Base-by-base conservation (phyloP, 2,888 invertebrate genomes). In the Thera obeliscata region DNA sequence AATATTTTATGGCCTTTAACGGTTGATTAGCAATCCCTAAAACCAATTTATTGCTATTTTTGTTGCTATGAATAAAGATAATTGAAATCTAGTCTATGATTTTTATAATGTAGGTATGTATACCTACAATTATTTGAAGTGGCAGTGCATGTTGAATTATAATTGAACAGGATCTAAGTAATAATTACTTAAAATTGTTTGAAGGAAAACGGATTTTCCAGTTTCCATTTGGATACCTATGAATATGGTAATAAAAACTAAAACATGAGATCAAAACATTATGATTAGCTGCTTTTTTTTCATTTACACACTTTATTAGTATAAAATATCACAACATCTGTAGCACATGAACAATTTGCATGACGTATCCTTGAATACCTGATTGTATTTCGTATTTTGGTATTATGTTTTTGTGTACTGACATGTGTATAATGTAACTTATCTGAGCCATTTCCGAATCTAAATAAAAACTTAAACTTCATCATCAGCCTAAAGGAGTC, bases 121-220 rank as follows among this genome's bases (percentile, higher is more conserved):
- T 9, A 46, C 43, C 8, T 46, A 46, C 56, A 70, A 66, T 70
- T 58, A 70, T 64, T 67, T 64, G 58, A 33, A 70, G 70, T 55
- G 67, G 61, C 56, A 55, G 43, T 60, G 56, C 61, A 66, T 64
- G 66, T 66, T 61, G 55, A 64, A 63, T 57, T 64, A 50, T 59
- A 67, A 66, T 63, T 62, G n/a, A 61, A 48, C 67, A 70, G 67
- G 63, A 66, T 69, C 66, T 69, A n/a, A 50, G 22, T 56, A 43
- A 38, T 60, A 56, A 56, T 63, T 63, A 54, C 41, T 49, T 57
- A 46, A 55, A 55, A 63, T 41, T 49, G 55, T 12, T 36, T 50
- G 33, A 48, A 59, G 62, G 48, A 61, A 59, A 59, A 57, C 46
- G 33, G 50, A 59, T 69, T 64, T 58, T 64, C 46, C 22, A 11